These are phyloP conservation scores for Pseudochromis fuscus DNA, from an alignment of 2,797 vertebrate genomes.

Conservation along the genomic window DNA sequence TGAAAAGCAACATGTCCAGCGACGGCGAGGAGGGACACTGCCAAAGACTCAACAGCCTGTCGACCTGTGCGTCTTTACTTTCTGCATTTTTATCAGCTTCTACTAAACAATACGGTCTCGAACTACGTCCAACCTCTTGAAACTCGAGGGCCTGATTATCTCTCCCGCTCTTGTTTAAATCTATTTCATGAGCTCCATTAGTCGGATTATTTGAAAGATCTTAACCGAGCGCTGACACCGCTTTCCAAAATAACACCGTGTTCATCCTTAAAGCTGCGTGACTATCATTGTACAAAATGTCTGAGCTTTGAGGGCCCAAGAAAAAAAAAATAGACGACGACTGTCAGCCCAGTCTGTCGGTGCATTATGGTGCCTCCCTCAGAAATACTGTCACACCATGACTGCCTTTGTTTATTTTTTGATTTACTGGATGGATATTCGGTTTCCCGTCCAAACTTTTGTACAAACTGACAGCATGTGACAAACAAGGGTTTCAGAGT, in stretches of 20 bases:
- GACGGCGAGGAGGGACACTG: constrained; percentile 59
- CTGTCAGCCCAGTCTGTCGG: constrained; percentile 52
- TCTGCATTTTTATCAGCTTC: constrained; percentile 64
- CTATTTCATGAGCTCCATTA: constrained; percentile 35
- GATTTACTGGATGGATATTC: constrained; percentile 31
- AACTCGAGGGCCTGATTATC: constrained; percentile 23
- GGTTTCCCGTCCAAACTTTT: constrained; percentile 46
- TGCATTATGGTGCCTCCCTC: constrained; percentile 60
- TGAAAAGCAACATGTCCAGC: constrained; percentile 83
- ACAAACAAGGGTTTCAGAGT: constrained; percentile 25
- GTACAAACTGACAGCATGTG: constrained; percentile 18
- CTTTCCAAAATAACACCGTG: constrained; percentile 36
- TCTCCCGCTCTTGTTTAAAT: constrained; percentile 30
- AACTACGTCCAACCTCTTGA: constrained; percentile 32
- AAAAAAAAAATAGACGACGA: constrained; percentile 28
- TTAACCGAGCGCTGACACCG: constrained; percentile 30
- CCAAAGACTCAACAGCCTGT: constrained; percentile 79
- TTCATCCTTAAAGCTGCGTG: constrained; percentile 32
- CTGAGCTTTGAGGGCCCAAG: constrained; percentile 22
- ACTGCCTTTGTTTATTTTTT: constrained; percentile 37
- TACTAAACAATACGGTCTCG: constrained; percentile 31
- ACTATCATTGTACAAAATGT: constrained; percentile 29
- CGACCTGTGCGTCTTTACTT: constrained; percentile 66
- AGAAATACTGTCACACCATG: constrained; percentile 48
- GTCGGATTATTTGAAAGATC: constrained; percentile 34